Base-by-base conservation (phyloP, 2,888 invertebrate genomes). In the Noctuana brunneofusca region DNA sequence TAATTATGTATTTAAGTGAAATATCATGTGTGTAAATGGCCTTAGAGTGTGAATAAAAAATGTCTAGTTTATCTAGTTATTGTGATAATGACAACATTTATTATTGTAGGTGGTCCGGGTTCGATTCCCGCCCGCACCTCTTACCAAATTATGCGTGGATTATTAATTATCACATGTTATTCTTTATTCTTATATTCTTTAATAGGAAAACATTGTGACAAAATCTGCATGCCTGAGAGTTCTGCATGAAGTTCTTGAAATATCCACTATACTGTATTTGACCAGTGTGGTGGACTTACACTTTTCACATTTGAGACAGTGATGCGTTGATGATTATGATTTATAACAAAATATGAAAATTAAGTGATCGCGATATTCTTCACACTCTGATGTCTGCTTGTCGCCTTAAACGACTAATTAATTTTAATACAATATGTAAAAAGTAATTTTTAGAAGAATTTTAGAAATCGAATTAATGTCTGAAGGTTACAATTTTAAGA, bases 1-100 rank as follows among this genome's bases (percentile, higher is more conserved):
- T 50, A 50, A 55, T 48, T 53, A 58, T 56, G 59, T 62, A 56
- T 60, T 49, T 62, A 53, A 38, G 27, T 35, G 27, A 54, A 48
- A 60, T 50, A 5, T 57, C 18, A 30, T 56, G 12, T 46, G 30
- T 46, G 16, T 46, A 27, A 48, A 48, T 24, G 46, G 16, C 30
- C 0, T 52, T 59, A 32, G 60, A 54, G 48, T 60, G 53, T 60
- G 35, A 54, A 60, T 48, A 38, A 46, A n/a, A n/a, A n/a, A n/a
- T n/a, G n/a, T n/a, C n/a, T n/a, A n/a, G n/a, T n/a, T n/a, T n/a
- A n/a, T n/a, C n/a, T n/a, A n/a, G 3, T n/a, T 14, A n/a, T 1
- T 4, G 14, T 2, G 4, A 4, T 14, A 14, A 14, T 14, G 14
- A 38, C 12, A 3, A 38, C 38, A 38, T 38, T 38, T 38, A 1